Evolutionary conservation across 2,797 vertebrate species (phyloP).

Genomic region (Pipistrellus nathusii): DNA sequence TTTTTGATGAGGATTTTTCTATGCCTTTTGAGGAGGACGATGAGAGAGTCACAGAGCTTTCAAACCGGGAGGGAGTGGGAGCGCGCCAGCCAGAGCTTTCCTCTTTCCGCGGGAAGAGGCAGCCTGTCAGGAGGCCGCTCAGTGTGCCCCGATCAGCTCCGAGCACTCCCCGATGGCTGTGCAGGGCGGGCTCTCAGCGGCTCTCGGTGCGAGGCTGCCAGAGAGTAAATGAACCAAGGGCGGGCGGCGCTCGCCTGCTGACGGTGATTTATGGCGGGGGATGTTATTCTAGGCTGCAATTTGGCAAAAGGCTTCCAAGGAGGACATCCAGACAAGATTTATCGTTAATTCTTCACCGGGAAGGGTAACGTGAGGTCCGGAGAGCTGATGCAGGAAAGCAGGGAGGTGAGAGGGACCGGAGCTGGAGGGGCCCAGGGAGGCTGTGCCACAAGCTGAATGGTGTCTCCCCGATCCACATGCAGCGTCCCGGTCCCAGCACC

Average conservation of each 20-base stretch:
- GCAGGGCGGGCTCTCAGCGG: not conserved
- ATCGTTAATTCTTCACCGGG: not conserved
- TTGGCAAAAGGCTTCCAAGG: not conserved
- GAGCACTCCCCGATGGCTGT: not conserved
- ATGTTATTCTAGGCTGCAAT: not conserved
- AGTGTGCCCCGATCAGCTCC: not conserved
- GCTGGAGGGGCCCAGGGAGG: not conserved
- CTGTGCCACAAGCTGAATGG: fast-evolving
- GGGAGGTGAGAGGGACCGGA: not conserved
- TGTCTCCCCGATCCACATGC: not conserved
- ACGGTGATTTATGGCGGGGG: not conserved
- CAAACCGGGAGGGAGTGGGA: not conserved
- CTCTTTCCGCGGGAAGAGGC: not conserved
- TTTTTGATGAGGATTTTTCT: not conserved
- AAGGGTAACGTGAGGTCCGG: not conserved
- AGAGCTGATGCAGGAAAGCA: not conserved
- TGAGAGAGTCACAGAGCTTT: not conserved
- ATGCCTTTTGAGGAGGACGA: not conserved
- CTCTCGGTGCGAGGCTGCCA: not conserved
- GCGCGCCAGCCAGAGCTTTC: not conserved
- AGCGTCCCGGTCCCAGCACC: not conserved
- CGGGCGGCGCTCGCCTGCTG: too few relatives aligned
- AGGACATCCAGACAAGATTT: not conserved
- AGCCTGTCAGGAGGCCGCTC: not conserved
- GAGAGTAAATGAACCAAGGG: not conserved